These are phyloP conservation scores for Dysmachus trigonus DNA, from an alignment of 2,888 invertebrate genomes.

Conservation along the genomic window DNA sequence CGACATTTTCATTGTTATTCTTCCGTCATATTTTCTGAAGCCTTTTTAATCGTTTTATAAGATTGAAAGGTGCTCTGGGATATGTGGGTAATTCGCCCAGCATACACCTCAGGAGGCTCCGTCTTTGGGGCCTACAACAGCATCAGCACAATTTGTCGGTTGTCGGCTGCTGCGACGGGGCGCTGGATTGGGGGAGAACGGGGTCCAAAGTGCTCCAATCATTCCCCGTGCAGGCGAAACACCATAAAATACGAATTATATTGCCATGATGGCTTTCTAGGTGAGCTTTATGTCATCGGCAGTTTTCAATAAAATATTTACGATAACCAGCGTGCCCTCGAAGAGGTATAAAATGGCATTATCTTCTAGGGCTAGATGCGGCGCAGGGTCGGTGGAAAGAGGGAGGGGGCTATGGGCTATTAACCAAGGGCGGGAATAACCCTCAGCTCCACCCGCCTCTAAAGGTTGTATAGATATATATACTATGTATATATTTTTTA, in stretches of 20 bases:
- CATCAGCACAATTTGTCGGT: background rate
- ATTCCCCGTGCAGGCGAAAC: background rate
- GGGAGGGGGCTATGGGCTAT: background rate
- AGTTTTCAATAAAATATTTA: conserved; percentile 33
- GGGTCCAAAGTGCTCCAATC: background rate
- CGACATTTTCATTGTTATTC: conserved; percentile 1
- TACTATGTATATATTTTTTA: conserved; percentile 6
- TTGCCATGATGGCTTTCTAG: conserved; percentile 13
- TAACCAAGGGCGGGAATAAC: background rate
- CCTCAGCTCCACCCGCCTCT: background rate
- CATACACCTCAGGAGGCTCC: background rate
- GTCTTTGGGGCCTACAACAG: background rate
- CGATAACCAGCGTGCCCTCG: conserved; percentile 12
- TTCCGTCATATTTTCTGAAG: background rate
- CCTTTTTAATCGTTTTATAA: conserved; percentile 14
- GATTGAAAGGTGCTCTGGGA: conserved; percentile 5
- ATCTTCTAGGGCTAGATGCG: background rate
- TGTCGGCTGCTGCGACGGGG: background rate
- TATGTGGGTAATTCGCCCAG: background rate
- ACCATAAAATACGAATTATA: background rate
- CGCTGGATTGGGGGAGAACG: background rate
- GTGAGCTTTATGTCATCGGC: conserved; percentile 17
- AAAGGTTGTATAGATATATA: no score
- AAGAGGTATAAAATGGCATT: conserved; percentile 6
- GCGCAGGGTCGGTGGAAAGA: no score